These are phyloP conservation scores for Blastomussa wellsi DNA, from an alignment of 92 coral and sea anemone species.

Conservation along the genomic window DNA sequence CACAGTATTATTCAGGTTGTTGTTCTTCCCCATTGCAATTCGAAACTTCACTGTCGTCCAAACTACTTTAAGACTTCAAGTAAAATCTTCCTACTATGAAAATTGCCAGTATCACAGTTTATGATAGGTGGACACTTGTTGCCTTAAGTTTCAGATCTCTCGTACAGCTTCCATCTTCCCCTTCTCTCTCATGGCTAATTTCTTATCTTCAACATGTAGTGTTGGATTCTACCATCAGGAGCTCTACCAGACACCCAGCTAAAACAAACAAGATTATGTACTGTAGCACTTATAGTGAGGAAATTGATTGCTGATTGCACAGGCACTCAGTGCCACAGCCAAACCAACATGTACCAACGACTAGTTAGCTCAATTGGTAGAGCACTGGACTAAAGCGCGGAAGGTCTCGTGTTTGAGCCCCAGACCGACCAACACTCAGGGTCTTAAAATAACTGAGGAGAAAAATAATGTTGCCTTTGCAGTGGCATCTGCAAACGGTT, in stretches of 20 bases:
- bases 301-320: neutral
- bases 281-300: neutral
- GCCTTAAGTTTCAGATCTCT: neutral
- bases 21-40: neutral
- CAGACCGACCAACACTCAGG: too few species aligned
- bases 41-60: neutral
- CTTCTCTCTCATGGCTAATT: slow-evolving; percentile 1
- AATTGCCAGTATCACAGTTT: too few species aligned
- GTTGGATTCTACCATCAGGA: slow-evolving; percentile 80
- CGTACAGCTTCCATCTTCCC: neutral
- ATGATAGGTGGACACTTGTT: neutral
- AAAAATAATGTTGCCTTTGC: too few species aligned
- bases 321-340: too few species aligned
- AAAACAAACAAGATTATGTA: neutral
- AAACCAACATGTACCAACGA: too few species aligned
- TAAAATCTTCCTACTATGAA: too few species aligned
- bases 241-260: slow-evolving; percentile 90
- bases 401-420: too few species aligned
- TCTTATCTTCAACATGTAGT: slow-evolving; percentile 76
- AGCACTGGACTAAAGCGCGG: too few species aligned
- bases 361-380: too few species aligned
- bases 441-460: too few species aligned
- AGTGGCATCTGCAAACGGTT: too few species aligned
- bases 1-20: neutral
- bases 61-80: too few species aligned